Base-by-base conservation (phyloP, 1,140 invertebrate species). In the Cotesia chilonis region DNA sequence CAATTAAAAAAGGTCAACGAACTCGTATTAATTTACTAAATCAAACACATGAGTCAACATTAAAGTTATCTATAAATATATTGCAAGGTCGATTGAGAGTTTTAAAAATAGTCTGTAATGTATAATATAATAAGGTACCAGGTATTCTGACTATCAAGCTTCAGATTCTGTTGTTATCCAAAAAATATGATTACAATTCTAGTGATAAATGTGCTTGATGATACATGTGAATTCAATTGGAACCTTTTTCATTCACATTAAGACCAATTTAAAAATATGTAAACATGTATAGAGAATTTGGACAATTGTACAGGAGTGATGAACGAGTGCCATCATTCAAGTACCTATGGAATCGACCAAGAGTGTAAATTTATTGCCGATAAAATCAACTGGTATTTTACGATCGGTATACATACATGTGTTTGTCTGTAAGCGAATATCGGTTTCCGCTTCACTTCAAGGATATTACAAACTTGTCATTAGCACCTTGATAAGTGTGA, bases 371-470 rank as follows among this genome's bases (percentile, higher is more conserved):
- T 84, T 84, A 84, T 81, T 81, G 81, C 78, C 78, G 78, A 84
- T 84, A 84, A 84, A 84, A 83, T 83, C 81, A 81, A 77, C 72
- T 61, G 79, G 77, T 74, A 80, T 80, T 83, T 83, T 83, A 83
- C 78, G 78, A 78, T 47, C 41, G 78, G 74, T 61, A 55, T 64
- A 61, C 74, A 79, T 76, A 77, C 79, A 81, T 82, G 78, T 80
- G 54, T 67, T 68, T 72, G 71, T 65, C 79, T 79, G 77, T 78
- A 79, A 80, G 76, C 77, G 77, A 79, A 78, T 14, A 80, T 79
- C 74, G 74, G 80, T 79, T 82, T 80, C 79, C 78, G 78, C 55
- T 59, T 28, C 59, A 54, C 67, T 72, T 72, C 55, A 68, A 68
- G 57, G 41, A 72, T 72, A 67, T 72, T 72, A 14, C 12, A 38